Percentiles rank a stretch among this genome's conserved stretches.
Evolutionary conservation across 2,888 invertebrate species (phyloP).

Genomic region (Xestia sexstrigata): DNA sequence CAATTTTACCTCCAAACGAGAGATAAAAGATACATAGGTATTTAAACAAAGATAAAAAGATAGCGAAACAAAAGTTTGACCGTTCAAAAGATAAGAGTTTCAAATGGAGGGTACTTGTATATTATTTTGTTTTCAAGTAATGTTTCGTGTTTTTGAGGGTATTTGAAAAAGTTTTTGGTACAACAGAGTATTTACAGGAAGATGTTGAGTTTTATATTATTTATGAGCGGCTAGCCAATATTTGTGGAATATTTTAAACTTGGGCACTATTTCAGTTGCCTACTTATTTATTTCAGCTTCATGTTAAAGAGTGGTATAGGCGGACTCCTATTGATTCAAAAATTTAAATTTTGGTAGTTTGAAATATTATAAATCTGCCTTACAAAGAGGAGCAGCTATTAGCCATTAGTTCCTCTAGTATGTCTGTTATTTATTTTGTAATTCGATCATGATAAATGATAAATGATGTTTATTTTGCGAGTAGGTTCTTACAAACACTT

Average conservation of each 20-base stretch:
- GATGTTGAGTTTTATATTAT: neutral
- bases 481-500: too few relatives aligned
- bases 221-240: neutral
- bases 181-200: neutral
- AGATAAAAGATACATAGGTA: slow-evolving; percentile 27
- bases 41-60: slow-evolving; percentile 43
- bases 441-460: too few relatives aligned
- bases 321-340: too few relatives aligned
- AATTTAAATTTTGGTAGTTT: too few relatives aligned
- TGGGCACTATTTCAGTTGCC: too few relatives aligned
- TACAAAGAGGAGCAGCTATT: too few relatives aligned
- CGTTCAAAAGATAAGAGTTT: slow-evolving; percentile 31
- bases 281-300: too few relatives aligned
- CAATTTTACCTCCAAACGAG: slow-evolving; percentile 36
- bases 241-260: neutral
- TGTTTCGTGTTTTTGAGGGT: slow-evolving; percentile 25
- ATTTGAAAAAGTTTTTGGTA: slow-evolving; percentile 12
- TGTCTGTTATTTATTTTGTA: too few relatives aligned
- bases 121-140: slow-evolving; percentile 42
- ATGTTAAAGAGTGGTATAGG: too few relatives aligned
- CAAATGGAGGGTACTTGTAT: slow-evolving; percentile 24
- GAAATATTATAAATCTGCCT: too few relatives aligned
- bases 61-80: slow-evolving; percentile 40
- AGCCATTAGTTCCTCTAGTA: too few relatives aligned
- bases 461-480: too few relatives aligned